Percentiles rank a stretch among this genome's conserved stretches.
Evolutionary conservation across 2,113 vertebrate genomes (phyloP).

Genomic region (Nothobranchius furzeri): DNA sequence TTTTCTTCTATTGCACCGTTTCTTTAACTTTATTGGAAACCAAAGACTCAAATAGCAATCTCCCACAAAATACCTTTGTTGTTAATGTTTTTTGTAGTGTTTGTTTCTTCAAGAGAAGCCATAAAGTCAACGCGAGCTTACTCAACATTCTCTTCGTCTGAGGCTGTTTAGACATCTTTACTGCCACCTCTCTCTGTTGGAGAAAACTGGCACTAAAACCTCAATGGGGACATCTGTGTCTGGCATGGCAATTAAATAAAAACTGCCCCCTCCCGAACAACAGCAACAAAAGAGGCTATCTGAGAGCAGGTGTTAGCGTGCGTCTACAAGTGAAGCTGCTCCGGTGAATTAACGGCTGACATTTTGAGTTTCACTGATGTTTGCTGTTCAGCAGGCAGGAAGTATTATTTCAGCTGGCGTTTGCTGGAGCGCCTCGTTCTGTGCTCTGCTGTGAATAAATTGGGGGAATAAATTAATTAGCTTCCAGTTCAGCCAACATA

Average conservation of each 20-base stretch:
- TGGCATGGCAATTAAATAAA: slow-evolving; percentile 63
- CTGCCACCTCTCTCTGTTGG: slow-evolving; percentile 48
- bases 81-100: slow-evolving; percentile 6
- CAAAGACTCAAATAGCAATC: slow-evolving; percentile 18
- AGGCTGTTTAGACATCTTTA: slow-evolving; percentile 64
- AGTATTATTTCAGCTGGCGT: slow-evolving; percentile 52
- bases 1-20: slow-evolving; percentile 1
- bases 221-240: slow-evolving; percentile 73
- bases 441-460: slow-evolving; percentile 30
- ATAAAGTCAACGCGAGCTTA: slow-evolving; percentile 63
- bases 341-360: slow-evolving; percentile 69
- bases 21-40: slow-evolving; percentile 34
- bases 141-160: slow-evolving; percentile 36
- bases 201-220: slow-evolving; percentile 70
- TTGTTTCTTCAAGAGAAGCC: slow-evolving; percentile 42
- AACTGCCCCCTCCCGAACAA: slow-evolving; percentile 1
- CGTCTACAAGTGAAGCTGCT: slow-evolving; percentile 56
- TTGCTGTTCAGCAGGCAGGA: slow-evolving; percentile 54
- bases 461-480: slow-evolving; percentile 46
- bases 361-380: slow-evolving; percentile 65
- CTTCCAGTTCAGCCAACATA: slow-evolving; percentile 31
- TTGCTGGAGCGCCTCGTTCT: slow-evolving; percentile 26
- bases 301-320: slow-evolving; percentile 70
- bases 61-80: slow-evolving; percentile 3
- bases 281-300: slow-evolving; percentile 41